These are phyloP conservation scores for Cromileptes altivelis DNA, from an alignment of 2,113 vertebrate genomes.

Conservation along the genomic window DNA sequence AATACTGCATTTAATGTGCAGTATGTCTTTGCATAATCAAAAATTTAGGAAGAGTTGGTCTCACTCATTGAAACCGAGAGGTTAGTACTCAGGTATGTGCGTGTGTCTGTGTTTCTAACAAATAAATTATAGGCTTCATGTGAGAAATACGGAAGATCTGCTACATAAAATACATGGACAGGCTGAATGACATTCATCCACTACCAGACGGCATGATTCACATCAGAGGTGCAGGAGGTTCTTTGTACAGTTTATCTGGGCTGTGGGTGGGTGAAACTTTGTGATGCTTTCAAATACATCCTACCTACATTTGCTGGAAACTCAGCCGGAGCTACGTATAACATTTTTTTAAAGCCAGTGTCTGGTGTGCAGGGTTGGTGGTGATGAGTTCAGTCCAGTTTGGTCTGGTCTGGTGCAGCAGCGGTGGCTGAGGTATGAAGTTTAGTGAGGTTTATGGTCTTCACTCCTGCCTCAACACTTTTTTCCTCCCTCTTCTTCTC, in stretches of 20 bases:
- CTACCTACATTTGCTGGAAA: not conserved
- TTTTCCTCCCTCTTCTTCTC: not conserved
- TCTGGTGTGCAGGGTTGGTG: not conserved
- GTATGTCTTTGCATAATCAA: conserved; percentile 74
- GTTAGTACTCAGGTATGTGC: conserved; percentile 43
- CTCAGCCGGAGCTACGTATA: not conserved
- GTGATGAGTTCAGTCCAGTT: not conserved
- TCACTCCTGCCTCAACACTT: conserved; percentile 17
- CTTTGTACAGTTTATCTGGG: conserved; percentile 8
- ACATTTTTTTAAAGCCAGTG: conserved; percentile 13
- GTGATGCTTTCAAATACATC: conserved; percentile 15
- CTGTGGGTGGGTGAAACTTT: not conserved
- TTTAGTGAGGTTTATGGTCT: conserved; percentile 43
- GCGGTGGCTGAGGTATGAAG: conserved; percentile 56
- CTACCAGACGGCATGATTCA: conserved; percentile 48
- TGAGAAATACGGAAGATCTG: conserved; percentile 59
- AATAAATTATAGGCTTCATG: conserved; percentile 38
- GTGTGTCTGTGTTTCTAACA: conserved; percentile 10
- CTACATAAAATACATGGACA: conserved; percentile 58
- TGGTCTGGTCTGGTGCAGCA: conserved; percentile 15
- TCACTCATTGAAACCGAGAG: conserved; percentile 45
- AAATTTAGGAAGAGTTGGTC: conserved; percentile 64
- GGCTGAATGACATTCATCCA: conserved; percentile 56
- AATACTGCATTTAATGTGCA: conserved; percentile 39
- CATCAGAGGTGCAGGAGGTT: conserved; percentile 35